phyloP scores from a whole-genome alignment of 2,888 invertebrate genomes.

The Myopa tessellatipennis region DNA sequence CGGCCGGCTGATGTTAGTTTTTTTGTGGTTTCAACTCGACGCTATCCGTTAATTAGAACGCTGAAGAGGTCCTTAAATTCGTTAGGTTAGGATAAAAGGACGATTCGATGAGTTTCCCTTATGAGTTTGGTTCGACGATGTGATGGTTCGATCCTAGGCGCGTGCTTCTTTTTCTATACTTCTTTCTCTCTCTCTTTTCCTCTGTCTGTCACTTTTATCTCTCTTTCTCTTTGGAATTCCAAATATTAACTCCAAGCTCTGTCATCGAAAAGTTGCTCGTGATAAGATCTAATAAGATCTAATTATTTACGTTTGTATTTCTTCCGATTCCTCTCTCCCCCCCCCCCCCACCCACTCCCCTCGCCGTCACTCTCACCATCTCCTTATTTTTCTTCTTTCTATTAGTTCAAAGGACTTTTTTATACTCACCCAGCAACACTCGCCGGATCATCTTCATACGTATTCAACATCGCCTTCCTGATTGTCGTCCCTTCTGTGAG shows the following conservation, averaged over 20 bases:
- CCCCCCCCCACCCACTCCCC: too few relatives aligned
- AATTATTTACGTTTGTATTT: not conserved
- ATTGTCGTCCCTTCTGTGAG: not conserved
- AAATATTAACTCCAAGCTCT: not conserved
- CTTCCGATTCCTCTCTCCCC: not conserved
- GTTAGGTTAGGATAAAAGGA: not conserved
- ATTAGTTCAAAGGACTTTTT: not conserved
- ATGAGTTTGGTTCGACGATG: not conserved
- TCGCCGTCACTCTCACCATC: too few relatives aligned
- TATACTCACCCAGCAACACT: not conserved
- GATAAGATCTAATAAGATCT: conserved; percentile 16
- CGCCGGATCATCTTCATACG: too few relatives aligned
- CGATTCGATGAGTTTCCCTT: too few relatives aligned
- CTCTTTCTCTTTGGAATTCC: not conserved
- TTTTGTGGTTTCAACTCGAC: not conserved
- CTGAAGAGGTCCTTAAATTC: not conserved
- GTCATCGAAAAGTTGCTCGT: not conserved
- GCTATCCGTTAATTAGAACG: not conserved
- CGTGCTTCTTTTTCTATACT: not conserved
- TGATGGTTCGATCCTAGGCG: not conserved
- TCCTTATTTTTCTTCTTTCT: not conserved
- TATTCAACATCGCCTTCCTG: too few relatives aligned
- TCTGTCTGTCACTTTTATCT: not conserved
- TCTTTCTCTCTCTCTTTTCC: too few relatives aligned
- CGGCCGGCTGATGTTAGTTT: not conserved